A percentile compares a stretch with the other conserved stretches of the same genome.
These are phyloP conservation scores for Cepaea nemoralis DNA, from an alignment of 1,140 invertebrate species.

Conservation along the genomic window DNA sequence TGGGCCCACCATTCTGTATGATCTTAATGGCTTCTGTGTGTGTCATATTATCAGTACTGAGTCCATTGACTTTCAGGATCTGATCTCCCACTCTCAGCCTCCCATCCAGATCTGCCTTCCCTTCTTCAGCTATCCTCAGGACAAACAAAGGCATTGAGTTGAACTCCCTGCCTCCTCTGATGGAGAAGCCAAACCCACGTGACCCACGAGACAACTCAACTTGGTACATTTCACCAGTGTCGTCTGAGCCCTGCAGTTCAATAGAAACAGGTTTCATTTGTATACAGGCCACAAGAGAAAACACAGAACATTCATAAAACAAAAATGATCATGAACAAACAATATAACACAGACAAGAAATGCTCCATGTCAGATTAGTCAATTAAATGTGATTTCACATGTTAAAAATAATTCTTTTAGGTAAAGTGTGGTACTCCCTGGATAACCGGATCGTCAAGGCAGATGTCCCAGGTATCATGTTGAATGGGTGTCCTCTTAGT, in stretches of 20 bases:
- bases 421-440: no score
- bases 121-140: constrained; percentile 84
- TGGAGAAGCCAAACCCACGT: constrained; percentile 87
- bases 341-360: no score
- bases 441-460: no score
- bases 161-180: constrained; percentile 86
- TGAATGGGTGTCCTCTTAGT: no score
- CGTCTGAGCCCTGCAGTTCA: constrained; percentile 41
- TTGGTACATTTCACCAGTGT: constrained; percentile 76
- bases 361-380: no score
- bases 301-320: no score
- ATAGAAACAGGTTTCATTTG: no score
- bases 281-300: no score
- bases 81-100: constrained; percentile 85
- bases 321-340: no score
- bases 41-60: constrained; percentile 84
- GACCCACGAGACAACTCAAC: constrained; percentile 82
- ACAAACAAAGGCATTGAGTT: constrained; percentile 89
- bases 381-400: no score
- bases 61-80: constrained; percentile 85
- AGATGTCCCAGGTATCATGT: no score
- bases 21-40: constrained; percentile 86
- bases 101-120: constrained; percentile 82
- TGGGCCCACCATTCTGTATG: constrained; percentile 81
- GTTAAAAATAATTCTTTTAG: no score